These are phyloP conservation scores for Folsomia manolachei DNA, from an alignment of 2,888 invertebrate genomes.

Conservation along the genomic window DNA sequence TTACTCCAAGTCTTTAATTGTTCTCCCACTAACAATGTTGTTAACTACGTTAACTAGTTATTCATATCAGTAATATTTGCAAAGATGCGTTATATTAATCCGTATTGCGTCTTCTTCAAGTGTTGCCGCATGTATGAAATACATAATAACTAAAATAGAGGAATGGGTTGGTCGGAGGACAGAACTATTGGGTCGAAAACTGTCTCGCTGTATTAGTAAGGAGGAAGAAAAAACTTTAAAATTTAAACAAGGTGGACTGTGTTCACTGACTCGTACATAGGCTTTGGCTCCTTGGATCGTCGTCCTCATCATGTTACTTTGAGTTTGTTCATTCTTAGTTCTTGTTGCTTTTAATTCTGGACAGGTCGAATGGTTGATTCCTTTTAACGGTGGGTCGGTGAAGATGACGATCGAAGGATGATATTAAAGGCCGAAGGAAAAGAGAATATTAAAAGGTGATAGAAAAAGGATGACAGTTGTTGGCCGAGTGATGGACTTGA, in stretches of 20 bases:
- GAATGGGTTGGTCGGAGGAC: too few relatives aligned
- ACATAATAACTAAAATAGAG: too few relatives aligned
- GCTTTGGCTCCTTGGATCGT: constrained; percentile 2
- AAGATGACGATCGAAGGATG: neutral
- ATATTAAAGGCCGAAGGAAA: neutral
- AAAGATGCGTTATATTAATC: too few relatives aligned
- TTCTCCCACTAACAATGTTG: too few relatives aligned
- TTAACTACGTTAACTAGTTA: too few relatives aligned
- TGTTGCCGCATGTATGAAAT: too few relatives aligned
- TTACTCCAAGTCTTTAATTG: too few relatives aligned
- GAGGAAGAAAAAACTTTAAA: neutral
- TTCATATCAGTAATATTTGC: too few relatives aligned
- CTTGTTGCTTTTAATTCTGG: too few relatives aligned
- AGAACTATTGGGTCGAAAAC: too few relatives aligned
- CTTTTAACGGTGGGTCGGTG: neutral
- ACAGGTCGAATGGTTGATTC: neutral
- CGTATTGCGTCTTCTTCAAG: too few relatives aligned
- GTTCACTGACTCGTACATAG: constrained; percentile 13
- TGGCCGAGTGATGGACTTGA: neutral
- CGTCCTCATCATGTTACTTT: constrained; percentile 19
- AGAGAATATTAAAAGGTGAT: constrained; percentile 12
- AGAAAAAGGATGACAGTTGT: constrained; percentile 19
- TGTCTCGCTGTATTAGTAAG: neutral
- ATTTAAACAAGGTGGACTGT: neutral
- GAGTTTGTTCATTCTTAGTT: neutral